Base-by-base conservation (phyloP, 2,888 invertebrate species). In the Thysanoteuthis rhombus region DNA sequence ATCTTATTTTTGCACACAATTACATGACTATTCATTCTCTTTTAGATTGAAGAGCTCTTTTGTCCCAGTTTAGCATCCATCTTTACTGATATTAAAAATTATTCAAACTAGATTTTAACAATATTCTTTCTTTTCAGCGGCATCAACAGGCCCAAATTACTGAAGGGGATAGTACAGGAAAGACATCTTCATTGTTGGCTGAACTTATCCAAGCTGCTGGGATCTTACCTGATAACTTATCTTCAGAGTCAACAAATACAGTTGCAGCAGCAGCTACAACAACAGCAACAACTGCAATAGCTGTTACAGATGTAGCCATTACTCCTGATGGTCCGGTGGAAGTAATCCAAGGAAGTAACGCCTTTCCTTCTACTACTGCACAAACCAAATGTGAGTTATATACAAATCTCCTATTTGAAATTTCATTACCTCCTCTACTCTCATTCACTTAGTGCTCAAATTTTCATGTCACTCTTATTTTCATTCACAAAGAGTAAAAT, bases 191-290 rank as follows among this genome's bases (percentile, higher is more conserved):
- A 42, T 94, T 96, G 47, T 94, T 96, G 40, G 96, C 96, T 42
- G 97, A 96, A 93, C 94, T 97, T 92, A 96, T 97, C 12, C 96
- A 96, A 58, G 96, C 97, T 28, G 96, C 96, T 91, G 96, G 96
- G 28, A 96, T 96, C 36, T 95, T 95, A 89, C 96, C 96, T 45
- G 96, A 96, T 89, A 40, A 90, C 89, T 94, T 93, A 75, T 94
- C 94, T 91, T 95, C 95, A 8, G 95, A 95, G 75, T 95, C 95
- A 28, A 47, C 95, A 94, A 95, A 95, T 94, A 95, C 58, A 58
- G 58, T 58, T 32, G 58, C 58, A 32, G 58, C 58, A 32, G 58
- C 94, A 92, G 58, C 91, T 5, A 19, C 91, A 39, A 10, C 90
- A 42, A 25, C 91, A 28, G n/a, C 90, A 22, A 36, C 91, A 39